Conservation (phyloP, 2,888 invertebrate species). For the Mimas tiliae region DNA sequence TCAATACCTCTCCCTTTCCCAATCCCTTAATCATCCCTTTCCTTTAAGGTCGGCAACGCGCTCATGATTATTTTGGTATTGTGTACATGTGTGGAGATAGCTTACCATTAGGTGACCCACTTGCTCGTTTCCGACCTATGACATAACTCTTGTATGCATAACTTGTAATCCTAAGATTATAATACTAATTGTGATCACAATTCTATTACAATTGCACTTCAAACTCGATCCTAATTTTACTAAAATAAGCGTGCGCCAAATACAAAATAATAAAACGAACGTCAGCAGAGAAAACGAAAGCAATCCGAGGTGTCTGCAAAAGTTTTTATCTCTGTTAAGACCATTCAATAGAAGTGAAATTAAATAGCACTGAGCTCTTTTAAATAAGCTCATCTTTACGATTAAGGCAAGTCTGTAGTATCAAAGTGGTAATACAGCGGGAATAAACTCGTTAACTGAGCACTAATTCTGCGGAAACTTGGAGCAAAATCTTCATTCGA, state of each 20-base stretch:
- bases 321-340: neutral
- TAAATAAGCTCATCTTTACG: conserved; percentile 24
- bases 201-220: neutral
- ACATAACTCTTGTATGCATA: no score
- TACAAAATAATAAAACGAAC: neutral
- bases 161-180: no score
- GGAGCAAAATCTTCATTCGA: conserved; percentile 57
- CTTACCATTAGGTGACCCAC: no score
- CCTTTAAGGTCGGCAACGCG: no score
- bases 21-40: no score
- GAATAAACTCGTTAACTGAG: conserved; percentile 52
- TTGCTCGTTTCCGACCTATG: no score
- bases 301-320: neutral
- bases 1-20: no score
- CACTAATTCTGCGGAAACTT: conserved; percentile 49
- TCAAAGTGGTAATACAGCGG: conserved; percentile 45
- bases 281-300: conserved; percentile 5
- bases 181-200: neutral
- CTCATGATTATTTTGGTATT: no score
- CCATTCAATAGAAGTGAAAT: neutral
- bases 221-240: neutral
- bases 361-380: conserved; percentile 13
- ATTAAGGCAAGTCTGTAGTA: conserved; percentile 38
- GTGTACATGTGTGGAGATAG: no score
- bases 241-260: neutral